Evolutionary conservation across 2,888 invertebrate species (phyloP), one percentile per base, ranked within the genome.

Genomic region (Thyatira batis): DNA sequence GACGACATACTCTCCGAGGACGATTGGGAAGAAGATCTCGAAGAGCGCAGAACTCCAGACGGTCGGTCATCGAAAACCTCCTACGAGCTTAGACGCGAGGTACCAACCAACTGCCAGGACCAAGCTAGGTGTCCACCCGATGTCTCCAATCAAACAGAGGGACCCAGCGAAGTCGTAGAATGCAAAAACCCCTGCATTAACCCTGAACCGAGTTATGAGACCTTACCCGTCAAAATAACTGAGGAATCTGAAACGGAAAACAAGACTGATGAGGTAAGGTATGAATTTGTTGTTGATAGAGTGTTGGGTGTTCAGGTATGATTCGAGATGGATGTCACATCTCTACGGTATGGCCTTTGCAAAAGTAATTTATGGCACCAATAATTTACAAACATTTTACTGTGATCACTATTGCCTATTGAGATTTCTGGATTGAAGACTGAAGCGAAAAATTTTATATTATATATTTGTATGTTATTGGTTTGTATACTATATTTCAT

Each of bases 241-340:
- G 80, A 83, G 61, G 81, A 84, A 63, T 59, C 53, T 57, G 50
- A 49, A 25, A 69, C 72, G 50, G 80, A 93, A 89, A 63, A 89
- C 58, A 89, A 89, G 86, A 83, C 85, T 85, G 91, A 87, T 65
- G 87, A 88, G 58, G 93, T 93, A 74, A 94, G 95, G 82, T 96
- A 95, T 87, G 95, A 96, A 67, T 96, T 96, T 86, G 95, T 96
- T 65, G 95, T 97, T 65, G 97, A 97, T 89, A 93, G 96, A 84
- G 95, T 94, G 58, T 93, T 96, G 74, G 97, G 97, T 78, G 97
- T 97, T 69, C 97, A 97, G 92, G 97, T 97, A 64, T 61, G 53
- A 55, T 21, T 59, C 50, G 51, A 53, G 52, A 11, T 49, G 27
- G 25, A 55, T 39, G 43, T 51, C 63, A 45, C 51, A 57, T 59